These are phyloP conservation scores for Drosophila kepulauana DNA, from an alignment of 1,140 invertebrate genomes.

Conservation along the genomic window DNA sequence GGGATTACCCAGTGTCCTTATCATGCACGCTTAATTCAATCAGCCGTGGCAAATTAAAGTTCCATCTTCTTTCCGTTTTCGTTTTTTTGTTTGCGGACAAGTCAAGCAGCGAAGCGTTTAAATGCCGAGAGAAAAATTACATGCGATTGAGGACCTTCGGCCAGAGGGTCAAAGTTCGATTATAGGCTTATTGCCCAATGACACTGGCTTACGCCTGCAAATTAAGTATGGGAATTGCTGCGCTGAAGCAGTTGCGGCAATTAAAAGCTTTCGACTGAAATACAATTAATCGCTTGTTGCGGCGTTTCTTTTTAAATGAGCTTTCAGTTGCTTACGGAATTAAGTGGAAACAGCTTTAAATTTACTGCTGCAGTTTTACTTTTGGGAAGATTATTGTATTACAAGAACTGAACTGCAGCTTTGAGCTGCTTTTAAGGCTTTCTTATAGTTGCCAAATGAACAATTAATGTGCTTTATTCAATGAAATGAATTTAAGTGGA, in stretches of 20 bases:
- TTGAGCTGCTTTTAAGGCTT: too few species aligned
- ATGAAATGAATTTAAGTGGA: too few species aligned
- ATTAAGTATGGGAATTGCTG: slow-evolving; percentile 75
- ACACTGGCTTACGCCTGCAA: slow-evolving; percentile 12
- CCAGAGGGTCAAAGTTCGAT: slow-evolving; percentile 66
- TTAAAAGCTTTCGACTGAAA: slow-evolving; percentile 1
- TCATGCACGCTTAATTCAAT: slow-evolving; percentile 72
- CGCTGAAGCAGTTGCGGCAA: too few species aligned
- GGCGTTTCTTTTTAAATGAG: background rate
- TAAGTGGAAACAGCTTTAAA: background rate
- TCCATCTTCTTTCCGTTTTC: slow-evolving; percentile 49
- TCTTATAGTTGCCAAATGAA: too few species aligned
- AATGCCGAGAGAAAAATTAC: slow-evolving; percentile 53
- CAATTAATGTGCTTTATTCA: too few species aligned
- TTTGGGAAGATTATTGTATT: too few species aligned
- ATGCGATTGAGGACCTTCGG: slow-evolving; percentile 49
- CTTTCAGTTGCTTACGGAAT: slow-evolving; percentile 1
- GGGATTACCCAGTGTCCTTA: slow-evolving; percentile 38
- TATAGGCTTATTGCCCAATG: slow-evolving; percentile 11
- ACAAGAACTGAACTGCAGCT: too few species aligned
- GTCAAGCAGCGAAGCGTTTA: slow-evolving; percentile 63
- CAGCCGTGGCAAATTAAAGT: slow-evolving; percentile 79
- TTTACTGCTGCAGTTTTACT: background rate
- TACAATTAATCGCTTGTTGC: background rate
- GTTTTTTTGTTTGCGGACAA: slow-evolving; percentile 38